Percentiles rank a stretch among this genome's conserved stretches.
Evolutionary conservation across 1,140 invertebrate genomes (phyloP).

Genomic region (Thaumetopoea pityocampa): DNA sequence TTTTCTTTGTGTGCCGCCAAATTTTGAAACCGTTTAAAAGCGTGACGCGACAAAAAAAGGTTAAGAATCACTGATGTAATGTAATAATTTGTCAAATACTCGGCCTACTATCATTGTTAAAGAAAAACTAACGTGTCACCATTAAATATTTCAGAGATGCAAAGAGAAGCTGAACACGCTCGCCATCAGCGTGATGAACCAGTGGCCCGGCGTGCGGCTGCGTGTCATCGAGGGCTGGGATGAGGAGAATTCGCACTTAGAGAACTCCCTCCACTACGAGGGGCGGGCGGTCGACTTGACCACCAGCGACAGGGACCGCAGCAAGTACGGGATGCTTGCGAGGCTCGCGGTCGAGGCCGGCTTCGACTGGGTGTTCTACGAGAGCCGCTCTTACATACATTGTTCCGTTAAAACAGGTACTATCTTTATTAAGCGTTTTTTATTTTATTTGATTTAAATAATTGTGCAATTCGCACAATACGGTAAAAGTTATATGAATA

Average conservation of each 20-base stretch:
- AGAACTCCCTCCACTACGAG: slow-evolving; percentile 95
- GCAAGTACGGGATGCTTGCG: slow-evolving; percentile 97
- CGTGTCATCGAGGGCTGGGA: slow-evolving; percentile 97
- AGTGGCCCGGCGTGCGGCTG: slow-evolving; percentile 95
- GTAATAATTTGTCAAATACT: no score
- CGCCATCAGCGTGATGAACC: slow-evolving; percentile 97
- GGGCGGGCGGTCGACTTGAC: slow-evolving; percentile 96
- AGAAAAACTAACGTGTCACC: not conserved
- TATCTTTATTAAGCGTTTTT: not conserved
- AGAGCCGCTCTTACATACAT: slow-evolving; percentile 95
- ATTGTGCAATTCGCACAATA: no score
- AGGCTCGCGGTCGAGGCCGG: slow-evolving; percentile 96
- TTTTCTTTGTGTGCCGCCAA: no score
- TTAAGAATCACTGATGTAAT: no score
- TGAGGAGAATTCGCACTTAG: slow-evolving; percentile 87
- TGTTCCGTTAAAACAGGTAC: slow-evolving; percentile 98
- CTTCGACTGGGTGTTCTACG: slow-evolving; percentile 99
- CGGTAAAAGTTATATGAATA: no score
- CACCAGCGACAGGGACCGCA: slow-evolving; percentile 93
- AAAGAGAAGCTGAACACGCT: slow-evolving; percentile 96
- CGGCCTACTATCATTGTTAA: no score
- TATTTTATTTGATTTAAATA: no score
- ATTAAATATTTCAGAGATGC: slow-evolving; percentile 84
- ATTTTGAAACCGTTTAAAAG: no score
- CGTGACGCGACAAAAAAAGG: no score